These are phyloP conservation scores for Xanthorhoe designata DNA, from an alignment of 2,888 invertebrate species.

Conservation along the genomic window DNA sequence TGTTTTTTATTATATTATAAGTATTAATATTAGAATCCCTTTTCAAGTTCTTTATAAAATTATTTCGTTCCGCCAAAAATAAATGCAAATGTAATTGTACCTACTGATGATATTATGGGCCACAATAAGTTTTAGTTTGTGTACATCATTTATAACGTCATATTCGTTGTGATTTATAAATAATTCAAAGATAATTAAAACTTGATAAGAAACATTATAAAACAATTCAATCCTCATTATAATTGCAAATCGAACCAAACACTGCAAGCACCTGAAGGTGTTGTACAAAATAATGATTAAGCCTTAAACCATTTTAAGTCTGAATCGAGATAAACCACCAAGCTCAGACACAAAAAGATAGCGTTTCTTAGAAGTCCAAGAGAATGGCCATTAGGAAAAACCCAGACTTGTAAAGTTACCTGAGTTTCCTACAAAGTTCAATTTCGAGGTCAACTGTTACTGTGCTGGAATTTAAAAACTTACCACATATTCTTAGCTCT, in stretches of 20 bases:
- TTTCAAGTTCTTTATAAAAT: no score
- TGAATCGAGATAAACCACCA: constrained; percentile 16
- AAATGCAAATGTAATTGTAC: no score
- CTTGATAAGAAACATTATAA: constrained; percentile 19
- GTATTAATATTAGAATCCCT: no score
- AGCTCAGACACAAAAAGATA: constrained; percentile 29
- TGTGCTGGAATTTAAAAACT: background rate
- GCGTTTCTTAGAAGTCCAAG: constrained; percentile 27
- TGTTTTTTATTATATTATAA: no score
- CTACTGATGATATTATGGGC: no score
- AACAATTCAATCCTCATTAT: constrained; percentile 21
- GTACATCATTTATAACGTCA: background rate
- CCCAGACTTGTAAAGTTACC: constrained; percentile 11
- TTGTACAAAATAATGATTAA: constrained; percentile 3
- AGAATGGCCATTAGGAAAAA: constrained; percentile 25
- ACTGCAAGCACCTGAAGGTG: constrained; percentile 2
- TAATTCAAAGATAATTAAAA: constrained; percentile 29
- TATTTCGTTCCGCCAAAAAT: no score
- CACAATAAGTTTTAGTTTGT: no score
- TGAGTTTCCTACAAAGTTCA: background rate
- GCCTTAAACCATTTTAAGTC: constrained; percentile 10
- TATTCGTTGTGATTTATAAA: constrained; percentile 17
- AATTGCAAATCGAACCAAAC: constrained; percentile 23
- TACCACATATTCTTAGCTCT: no score
- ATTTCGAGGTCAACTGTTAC: background rate